Conservation (phyloP, 2,113 vertebrate genomes). For the Bubalus kerabau region DNA sequence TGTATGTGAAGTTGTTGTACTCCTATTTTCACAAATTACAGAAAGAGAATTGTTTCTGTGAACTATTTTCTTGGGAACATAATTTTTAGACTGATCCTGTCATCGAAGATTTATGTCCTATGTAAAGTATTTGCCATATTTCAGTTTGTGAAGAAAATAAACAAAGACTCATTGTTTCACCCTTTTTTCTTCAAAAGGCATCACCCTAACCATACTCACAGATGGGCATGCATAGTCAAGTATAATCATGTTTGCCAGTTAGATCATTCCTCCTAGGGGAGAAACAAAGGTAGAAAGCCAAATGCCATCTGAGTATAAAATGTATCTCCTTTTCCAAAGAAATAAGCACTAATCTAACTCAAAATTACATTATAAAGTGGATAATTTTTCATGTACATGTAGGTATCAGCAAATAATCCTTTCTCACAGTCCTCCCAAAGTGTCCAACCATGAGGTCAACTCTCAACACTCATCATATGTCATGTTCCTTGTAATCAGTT, state of each 20-base stretch:
- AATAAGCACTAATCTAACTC: neutral
- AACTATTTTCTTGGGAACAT: neutral
- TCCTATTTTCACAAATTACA: neutral
- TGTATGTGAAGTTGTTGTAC: neutral
- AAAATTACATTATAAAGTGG: neutral
- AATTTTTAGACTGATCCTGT: neutral
- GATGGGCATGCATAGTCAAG: neutral
- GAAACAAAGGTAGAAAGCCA: neutral
- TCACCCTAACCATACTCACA: neutral
- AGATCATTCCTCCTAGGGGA: neutral
- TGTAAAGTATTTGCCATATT: neutral
- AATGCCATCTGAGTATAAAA: neutral
- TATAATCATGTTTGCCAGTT: neutral
- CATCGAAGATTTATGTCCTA: neutral
- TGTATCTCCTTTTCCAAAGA: neutral
- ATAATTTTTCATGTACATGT: neutral
- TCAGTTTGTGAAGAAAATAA: neutral
- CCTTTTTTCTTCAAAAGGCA: neutral
- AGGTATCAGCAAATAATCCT: neutral
- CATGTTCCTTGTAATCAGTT: neutral
- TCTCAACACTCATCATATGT: neutral
- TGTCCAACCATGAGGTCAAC: neutral
- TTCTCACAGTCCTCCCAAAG: neutral
- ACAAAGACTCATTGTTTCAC: neutral
- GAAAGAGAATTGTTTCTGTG: neutral